Evolutionary conservation across 2,797 vertebrate genomes (phyloP), one percentile per base, ranked within the genome.

Genomic region (Sitta carolinensis): DNA sequence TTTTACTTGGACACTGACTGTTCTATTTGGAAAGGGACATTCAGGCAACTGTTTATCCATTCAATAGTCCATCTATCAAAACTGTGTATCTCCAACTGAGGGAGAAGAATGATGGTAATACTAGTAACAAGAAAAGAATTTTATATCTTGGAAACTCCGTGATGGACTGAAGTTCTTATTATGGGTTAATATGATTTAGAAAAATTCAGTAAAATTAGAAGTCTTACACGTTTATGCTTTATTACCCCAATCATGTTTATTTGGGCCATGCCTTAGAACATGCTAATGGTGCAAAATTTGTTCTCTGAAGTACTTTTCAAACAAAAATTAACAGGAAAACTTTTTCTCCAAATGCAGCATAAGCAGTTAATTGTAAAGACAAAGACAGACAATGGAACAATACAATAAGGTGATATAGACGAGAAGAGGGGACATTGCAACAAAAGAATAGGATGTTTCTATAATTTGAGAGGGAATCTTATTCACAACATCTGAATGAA

Each of bases 61-160:
- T 52, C 16, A 45, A 3, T 23, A 38, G 9, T n/a, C 4, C 16
- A 75, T 19, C 72, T n/a, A 45, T 45, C 47, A 59, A n/a, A 76
- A 38, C 5, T 0, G 0, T 16, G 4, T 20, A 29, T 45, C n/a
- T 19, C 5, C 16, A 59, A 16, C 16, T 45, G 38, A 16, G 10
- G 27, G 15, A 32, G 38, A 84, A 45, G 10, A 51, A n/a, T 67
- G 19, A 23, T 59, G 23, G 18, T 25, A 38, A 59, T 16, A n/a
- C 16, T 29, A 23, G 23, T 45, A 52, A 20, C 5, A 52, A 32
- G 16, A 25, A 61, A n/a, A 45, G 3, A 38, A 51, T 7, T 45
- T 43, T 38, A 3, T 15, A 11, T 52, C n/a, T 38, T 52, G 29
- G 38, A 52, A 45, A 38, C 5, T 5, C 8, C 23, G 29, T 5